These are phyloP conservation scores for Hetaerina americana DNA, from an alignment of 1,140 invertebrate genomes.

Conservation along the genomic window DNA sequence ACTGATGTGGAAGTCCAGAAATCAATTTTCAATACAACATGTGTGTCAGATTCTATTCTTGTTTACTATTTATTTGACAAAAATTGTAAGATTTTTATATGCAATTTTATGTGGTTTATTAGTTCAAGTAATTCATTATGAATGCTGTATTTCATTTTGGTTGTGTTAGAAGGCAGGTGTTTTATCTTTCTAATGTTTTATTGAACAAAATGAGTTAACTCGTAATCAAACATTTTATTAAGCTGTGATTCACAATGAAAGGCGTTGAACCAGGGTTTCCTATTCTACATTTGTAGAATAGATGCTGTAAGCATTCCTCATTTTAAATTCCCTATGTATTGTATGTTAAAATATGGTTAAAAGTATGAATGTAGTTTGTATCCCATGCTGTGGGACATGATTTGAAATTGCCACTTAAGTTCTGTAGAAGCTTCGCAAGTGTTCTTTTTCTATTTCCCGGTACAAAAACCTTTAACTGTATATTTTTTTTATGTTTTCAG, in stretches of 20 bases:
- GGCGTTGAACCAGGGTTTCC: not conserved
- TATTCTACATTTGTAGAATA: not conserved
- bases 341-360: not conserved
- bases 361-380: not conserved
- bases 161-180: not conserved
- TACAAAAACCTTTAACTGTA: not conserved
- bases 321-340: not conserved
- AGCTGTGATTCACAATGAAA: not conserved
- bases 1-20: not conserved
- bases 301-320: not conserved
- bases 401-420: not conserved
- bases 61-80: not conserved
- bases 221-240: not conserved
- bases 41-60: not conserved
- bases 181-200: not conserved
- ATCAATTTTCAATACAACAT: too few relatives aligned
- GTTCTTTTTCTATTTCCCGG: not conserved
- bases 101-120: not conserved
- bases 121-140: not conserved
- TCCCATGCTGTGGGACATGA: not conserved
- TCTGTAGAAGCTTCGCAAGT: not conserved
- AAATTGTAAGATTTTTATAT: not conserved
- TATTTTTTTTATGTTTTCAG: constrained; percentile 13
- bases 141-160: not conserved
- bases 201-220: not conserved